phyloP scores from a whole-genome alignment of 2,797 vertebrate genomes.

The Ispidina picta region DNA sequence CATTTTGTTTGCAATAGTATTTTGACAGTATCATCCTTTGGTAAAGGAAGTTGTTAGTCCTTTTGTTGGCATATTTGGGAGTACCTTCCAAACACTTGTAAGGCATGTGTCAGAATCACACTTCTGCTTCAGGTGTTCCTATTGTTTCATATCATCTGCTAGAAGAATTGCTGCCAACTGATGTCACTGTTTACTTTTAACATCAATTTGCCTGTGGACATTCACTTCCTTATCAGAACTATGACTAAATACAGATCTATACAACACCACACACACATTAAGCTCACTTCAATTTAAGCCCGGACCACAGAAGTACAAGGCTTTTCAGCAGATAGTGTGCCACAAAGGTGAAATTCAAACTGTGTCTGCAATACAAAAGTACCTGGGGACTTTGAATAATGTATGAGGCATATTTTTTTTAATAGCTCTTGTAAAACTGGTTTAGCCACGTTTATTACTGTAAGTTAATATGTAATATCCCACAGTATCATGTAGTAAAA shows the following conservation, averaged over 20 bases:
- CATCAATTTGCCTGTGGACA: not conserved
- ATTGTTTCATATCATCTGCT: not conserved
- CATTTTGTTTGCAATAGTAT: not conserved
- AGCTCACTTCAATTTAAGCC: not conserved
- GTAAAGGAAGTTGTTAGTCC: not conserved
- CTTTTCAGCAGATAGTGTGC: not conserved
- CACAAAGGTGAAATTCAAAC: not conserved
- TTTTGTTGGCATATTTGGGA: not conserved
- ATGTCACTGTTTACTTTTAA: not conserved
- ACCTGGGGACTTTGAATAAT: not conserved
- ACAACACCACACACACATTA: not conserved
- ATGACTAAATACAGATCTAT: not conserved
- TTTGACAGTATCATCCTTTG: not conserved
- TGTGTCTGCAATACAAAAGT: not conserved
- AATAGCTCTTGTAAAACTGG: slow-evolving; percentile 36
- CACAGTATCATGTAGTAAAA: not conserved
- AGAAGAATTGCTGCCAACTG: not conserved
- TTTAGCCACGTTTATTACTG: slow-evolving; percentile 32
- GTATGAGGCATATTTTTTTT: not conserved
- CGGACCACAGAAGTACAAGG: not conserved
- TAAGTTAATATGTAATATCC: slow-evolving; percentile 36
- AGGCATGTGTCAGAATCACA: not conserved
- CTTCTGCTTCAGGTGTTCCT: not conserved
- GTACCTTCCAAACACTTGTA: not conserved
- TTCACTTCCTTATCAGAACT: not conserved